These are phyloP conservation scores for Thomomys bottae DNA, from an alignment of 2,113 vertebrate genomes.

Conservation along the genomic window DNA sequence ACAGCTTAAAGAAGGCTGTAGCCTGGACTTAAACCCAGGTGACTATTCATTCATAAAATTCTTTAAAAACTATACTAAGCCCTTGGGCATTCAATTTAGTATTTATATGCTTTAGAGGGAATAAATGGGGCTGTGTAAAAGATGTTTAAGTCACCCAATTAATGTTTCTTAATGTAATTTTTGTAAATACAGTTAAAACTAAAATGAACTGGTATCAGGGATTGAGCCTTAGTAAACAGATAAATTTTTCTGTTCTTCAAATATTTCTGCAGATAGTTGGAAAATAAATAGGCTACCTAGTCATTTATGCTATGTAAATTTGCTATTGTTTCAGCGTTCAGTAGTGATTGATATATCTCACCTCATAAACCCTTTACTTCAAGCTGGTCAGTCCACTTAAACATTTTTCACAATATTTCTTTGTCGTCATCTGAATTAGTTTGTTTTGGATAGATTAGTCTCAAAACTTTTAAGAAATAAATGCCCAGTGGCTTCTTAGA, in stretches of 20 bases:
- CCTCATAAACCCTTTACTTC: neutral
- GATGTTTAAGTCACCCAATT: neutral
- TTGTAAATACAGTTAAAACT: slow-evolving; percentile 19
- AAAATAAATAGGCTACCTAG: neutral
- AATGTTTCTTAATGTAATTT: slow-evolving; percentile 12
- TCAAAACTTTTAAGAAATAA: slow-evolving; percentile 48
- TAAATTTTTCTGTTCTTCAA: neutral
- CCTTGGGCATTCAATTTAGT: slow-evolving; percentile 24
- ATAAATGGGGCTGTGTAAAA: neutral
- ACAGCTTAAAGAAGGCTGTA: slow-evolving; percentile 32
- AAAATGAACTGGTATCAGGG: slow-evolving; percentile 6
- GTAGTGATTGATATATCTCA: slow-evolving; percentile 25
- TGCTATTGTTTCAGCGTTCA: slow-evolving; percentile 26
- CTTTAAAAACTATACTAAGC: slow-evolving; percentile 45
- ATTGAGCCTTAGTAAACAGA: slow-evolving; percentile 28
- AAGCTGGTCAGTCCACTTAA: neutral
- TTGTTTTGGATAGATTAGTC: neutral
- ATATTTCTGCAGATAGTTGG: neutral
- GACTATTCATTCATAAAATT: slow-evolving; percentile 75
- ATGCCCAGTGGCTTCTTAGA: neutral
- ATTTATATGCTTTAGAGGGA: slow-evolving; percentile 1
- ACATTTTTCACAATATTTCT: slow-evolving; percentile 15
- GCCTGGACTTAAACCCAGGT: slow-evolving; percentile 53
- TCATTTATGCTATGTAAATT: neutral
- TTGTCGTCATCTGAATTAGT: slow-evolving; percentile 8